phyloP scores from a whole-genome alignment of 2,888 invertebrate species.

The Stenchaetothrips biformis region DNA sequence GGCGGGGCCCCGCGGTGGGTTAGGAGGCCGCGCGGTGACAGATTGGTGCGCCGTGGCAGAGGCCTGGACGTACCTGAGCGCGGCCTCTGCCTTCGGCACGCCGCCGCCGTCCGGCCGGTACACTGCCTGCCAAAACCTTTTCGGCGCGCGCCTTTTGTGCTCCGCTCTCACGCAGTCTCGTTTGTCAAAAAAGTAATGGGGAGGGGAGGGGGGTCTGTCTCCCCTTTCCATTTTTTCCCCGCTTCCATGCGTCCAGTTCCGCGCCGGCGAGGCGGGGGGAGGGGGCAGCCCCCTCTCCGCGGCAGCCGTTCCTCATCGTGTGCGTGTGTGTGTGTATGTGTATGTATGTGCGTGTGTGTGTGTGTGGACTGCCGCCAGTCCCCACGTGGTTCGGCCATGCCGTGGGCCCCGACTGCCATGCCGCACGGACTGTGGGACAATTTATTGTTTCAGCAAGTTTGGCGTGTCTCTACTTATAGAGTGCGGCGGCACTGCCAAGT shows the following conservation, averaged over 20 bases:
- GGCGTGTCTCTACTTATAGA: no score
- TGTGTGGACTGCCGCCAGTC: neutral
- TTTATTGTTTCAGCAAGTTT: no score
- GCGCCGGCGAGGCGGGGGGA: neutral
- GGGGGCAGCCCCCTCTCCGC: neutral
- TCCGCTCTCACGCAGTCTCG: constrained; percentile 8
- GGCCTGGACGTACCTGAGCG: neutral
- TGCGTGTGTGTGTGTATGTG: neutral
- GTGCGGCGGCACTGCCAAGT: no score
- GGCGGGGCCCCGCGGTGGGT: no score
- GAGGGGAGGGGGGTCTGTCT: neutral
- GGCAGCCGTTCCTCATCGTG: neutral
- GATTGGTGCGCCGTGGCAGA: neutral
- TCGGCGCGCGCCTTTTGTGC: neutral
- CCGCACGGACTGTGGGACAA: neutral
- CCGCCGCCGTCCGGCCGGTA: neutral
- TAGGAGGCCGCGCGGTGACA: no score
- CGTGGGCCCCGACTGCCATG: neutral
- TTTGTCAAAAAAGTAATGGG: constrained; percentile 21
- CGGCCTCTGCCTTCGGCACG: neutral
- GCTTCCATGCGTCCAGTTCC: neutral
- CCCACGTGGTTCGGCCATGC: neutral
- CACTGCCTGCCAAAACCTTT: neutral
- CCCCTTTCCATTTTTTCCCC: neutral
- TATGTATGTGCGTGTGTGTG: no score